Evolutionary conservation across 2,113 vertebrate genomes (phyloP), one percentile per base, ranked within the genome.

Genomic region (Chlamydotis undulata): DNA sequence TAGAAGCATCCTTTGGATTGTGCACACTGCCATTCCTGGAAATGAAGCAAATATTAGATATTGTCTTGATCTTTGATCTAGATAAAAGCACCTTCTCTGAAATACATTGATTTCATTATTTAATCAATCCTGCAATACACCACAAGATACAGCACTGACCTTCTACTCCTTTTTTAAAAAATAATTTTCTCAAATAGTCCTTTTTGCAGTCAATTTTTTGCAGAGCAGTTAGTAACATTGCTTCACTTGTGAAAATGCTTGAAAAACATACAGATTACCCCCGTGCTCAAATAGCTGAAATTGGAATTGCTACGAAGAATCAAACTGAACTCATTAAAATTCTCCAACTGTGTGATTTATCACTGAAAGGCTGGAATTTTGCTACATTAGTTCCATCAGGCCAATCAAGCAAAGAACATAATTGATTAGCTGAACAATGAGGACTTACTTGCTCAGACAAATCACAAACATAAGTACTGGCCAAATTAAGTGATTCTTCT

Each of bases 1-100:
- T 98, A 99, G 97, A 99, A 99, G 93, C 99, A 99, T 75, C 99
- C 99, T 93, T 97, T 99, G 89, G 98, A 96, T 3, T 87, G 97
- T 47, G 94, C 95, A 59, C 97, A 92, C 2, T 98, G 98, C 99
- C 99, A 99, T 12, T 98, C 98, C 99, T 99, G 95, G 49, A 97
- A 96, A 97, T 4, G 80, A 86, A 92, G 81, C 4, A 67, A 39
- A 61, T 37, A 59, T 8, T 5, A 52, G 14, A 17, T 9, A 17
- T 43, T 75, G 45, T 3, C 57, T 76, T 64, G 7, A 43, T 12
- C 64, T 56, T 22, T 56, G 57, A 68, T 28, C 7, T 63, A 63
- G 37, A 29, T 19, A 7, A 19, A 75, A 86, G 26, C 17, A 2
- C 11, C 17, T 67, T 22, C 64, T 89, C 33, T 47, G 49, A 73